Percentiles rank a stretch among this genome's conserved stretches.
Conservation (phyloP, 2,113 vertebrate species). For the Gnathonemus echidnorhynchus region DNA sequence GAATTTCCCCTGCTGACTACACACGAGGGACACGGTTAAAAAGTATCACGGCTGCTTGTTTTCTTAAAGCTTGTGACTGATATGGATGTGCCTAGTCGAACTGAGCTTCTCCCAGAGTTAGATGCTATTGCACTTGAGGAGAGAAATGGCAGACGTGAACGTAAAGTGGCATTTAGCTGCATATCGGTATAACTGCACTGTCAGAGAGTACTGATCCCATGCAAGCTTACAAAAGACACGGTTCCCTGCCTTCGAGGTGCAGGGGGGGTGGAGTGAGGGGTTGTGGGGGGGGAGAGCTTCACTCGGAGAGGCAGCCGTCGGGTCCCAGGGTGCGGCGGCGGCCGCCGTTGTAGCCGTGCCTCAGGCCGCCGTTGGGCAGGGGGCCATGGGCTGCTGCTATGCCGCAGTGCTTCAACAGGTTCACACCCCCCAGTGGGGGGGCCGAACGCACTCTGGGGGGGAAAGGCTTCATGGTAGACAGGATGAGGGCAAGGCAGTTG, state of each 20-base stretch:
- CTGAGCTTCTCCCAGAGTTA: neutral
- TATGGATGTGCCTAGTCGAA: neutral
- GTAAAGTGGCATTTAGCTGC: constrained; percentile 51
- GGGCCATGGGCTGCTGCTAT: constrained; percentile 65
- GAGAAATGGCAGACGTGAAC: neutral
- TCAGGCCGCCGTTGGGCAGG: constrained; percentile 61
- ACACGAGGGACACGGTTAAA: constrained; percentile 35
- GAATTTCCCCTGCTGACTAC: neutral
- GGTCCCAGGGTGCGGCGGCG: constrained; percentile 72
- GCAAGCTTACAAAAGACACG: constrained; percentile 11
- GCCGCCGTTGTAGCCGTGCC: constrained; percentile 55
- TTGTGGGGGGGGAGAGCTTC: constrained; percentile 10
- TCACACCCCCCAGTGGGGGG: constrained; percentile 77
- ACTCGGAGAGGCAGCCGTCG: constrained; percentile 87
- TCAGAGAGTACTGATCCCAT: constrained; percentile 12
- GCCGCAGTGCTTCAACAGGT: constrained; percentile 86
- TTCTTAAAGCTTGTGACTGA: constrained; percentile 10
- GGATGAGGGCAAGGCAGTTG: constrained; percentile 93
- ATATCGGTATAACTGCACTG: constrained; percentile 69
- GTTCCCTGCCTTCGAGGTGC: constrained; percentile 52
- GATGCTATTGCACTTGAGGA: constrained; percentile 1
- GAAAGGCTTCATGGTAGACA: constrained; percentile 98
- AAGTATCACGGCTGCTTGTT: constrained; percentile 11
- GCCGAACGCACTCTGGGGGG: constrained; percentile 72
- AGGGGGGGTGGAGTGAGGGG: constrained; percentile 40